phyloP scores from a whole-genome alignment of 2,113 vertebrate genomes.

The Sakesphorus luctuosus region DNA sequence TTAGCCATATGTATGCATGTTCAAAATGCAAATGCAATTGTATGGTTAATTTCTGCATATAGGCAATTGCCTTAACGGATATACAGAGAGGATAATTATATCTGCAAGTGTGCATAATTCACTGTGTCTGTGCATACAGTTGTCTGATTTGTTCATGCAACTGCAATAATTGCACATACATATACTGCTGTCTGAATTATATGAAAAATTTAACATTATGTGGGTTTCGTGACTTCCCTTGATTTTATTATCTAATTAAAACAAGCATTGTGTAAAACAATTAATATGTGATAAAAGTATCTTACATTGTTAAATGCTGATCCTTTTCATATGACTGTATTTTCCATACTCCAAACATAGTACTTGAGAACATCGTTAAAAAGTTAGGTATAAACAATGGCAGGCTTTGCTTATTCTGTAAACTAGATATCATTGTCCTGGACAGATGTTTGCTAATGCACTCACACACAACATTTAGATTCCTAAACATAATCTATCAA shows the following conservation, averaged over 20 bases:
- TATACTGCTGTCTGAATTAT: background rate
- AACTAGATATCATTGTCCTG: background rate
- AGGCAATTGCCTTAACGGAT: background rate
- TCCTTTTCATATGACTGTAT: background rate
- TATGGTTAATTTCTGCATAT: background rate
- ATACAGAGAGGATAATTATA: background rate
- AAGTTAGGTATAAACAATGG: background rate
- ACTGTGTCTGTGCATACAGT: background rate
- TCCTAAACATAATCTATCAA: background rate
- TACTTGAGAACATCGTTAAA: background rate
- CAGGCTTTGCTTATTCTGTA: background rate
- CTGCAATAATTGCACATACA: background rate
- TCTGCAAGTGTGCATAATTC: constrained; percentile 26
- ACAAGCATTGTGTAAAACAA: background rate
- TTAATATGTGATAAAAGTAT: background rate
- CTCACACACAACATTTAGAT: background rate
- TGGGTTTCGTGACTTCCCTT: background rate
- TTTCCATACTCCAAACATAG: background rate
- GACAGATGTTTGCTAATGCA: background rate
- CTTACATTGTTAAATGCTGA: background rate
- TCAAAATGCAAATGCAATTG: constrained; percentile 44
- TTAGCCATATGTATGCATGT: background rate
- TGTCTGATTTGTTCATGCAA: constrained; percentile 2
- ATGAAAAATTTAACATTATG: background rate
- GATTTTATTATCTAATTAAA: constrained; percentile 1